Conservation (phyloP, 2,888 invertebrate species). For the Drepana falcataria region DNA sequence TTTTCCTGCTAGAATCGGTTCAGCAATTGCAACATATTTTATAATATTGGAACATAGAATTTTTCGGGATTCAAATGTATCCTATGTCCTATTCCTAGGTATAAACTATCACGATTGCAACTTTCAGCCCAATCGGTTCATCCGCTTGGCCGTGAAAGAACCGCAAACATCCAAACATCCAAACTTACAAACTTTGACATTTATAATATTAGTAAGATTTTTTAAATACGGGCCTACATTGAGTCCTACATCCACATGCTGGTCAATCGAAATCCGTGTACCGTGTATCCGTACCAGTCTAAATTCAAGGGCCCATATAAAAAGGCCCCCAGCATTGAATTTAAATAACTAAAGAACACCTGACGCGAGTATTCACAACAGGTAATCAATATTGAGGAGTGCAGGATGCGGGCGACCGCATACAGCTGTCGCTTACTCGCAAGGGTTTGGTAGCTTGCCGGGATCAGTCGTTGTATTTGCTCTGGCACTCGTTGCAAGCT, state of each 20-base stretch:
- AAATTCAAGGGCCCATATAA: slow-evolving; percentile 1
- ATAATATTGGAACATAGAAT: no score
- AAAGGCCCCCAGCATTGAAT: slow-evolving; percentile 7
- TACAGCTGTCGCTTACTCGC: not conserved
- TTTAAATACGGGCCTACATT: not conserved
- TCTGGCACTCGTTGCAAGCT: not conserved
- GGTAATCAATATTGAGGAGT: slow-evolving; percentile 23
- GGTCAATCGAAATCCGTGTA: no score
- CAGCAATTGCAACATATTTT: no score
- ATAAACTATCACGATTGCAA: no score
- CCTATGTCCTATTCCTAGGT: no score
- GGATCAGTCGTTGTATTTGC: not conserved
- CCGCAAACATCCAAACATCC: no score
- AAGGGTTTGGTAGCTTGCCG: not conserved
- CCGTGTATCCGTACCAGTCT: not conserved
- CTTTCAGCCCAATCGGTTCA: no score
- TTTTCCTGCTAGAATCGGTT: no score
- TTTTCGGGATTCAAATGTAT: no score
- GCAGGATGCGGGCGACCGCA: slow-evolving; percentile 10
- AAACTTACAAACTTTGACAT: no score
- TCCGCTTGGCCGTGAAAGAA: no score
- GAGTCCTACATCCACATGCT: not conserved
- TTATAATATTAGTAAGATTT: no score
- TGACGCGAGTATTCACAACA: slow-evolving; percentile 26
- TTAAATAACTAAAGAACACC: slow-evolving; percentile 14